Base-by-base conservation (phyloP, 92 coral and sea anemone species). In the Hydrozoanthus gracilis region DNA sequence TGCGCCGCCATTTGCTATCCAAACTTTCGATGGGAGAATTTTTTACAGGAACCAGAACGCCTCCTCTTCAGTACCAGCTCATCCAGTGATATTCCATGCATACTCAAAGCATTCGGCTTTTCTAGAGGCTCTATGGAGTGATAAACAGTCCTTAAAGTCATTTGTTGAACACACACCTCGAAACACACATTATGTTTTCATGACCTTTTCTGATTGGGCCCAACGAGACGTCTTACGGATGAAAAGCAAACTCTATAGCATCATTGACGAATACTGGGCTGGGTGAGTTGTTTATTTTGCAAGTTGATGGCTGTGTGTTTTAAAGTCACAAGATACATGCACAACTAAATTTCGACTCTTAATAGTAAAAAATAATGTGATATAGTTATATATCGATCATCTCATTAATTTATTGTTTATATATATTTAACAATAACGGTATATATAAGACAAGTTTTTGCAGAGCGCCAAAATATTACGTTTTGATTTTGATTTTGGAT, bases 1-100 rank as follows among this genome's bases (percentile, higher is more conserved):
- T 0, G 99, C 99, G 7, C 98, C 98, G 13, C 96, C 99, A n/a
- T 96, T 96, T 89, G 83, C 93, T 16, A 90, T 95, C 4, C 99
- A 93, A 87, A 95, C 99, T 13, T 79, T 95, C n/a, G 76, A 89
- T 72, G 99, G 98, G 61, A 86, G 98, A 82, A 87, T 96, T 65
- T 88, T 94, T 72, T 96, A 91, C 88, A 89, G 85, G 86, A 91
- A 82, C 74, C 87, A 86, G 58, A 76, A 90, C 35, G 58, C 74
- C 39, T 90, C 76, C 60, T 72, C 92, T 54, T 86, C 71, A 76
- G 78, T 65, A 77, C 90, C 96, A 69, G 89, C 71, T 64, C 96
- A 93, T 52, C 98, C 99, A 17, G 92, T 96, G 47, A 88, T 96
- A 51, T 95, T 96, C 61, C 95, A 94, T 71, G 94, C 90, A 64